Evolutionary conservation across 2,113 vertebrate genomes (phyloP).

Genomic region (Callipepla californica): DNA sequence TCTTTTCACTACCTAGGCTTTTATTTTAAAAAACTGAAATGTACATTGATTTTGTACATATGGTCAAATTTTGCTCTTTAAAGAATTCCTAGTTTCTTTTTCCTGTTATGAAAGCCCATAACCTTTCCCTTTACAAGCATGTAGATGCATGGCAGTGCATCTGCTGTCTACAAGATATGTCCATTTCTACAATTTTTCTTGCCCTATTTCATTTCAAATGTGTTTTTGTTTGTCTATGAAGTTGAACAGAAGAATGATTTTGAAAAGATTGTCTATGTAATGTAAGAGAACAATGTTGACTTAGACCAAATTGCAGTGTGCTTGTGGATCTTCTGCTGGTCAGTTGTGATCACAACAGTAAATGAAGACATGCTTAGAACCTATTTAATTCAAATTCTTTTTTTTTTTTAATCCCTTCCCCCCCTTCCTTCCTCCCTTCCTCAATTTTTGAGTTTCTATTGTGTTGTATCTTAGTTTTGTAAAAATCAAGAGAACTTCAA

Average conservation of each 20-base stretch:
- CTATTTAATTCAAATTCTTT: background rate
- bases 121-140: background rate
- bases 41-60: background rate
- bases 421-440: too few relatives aligned
- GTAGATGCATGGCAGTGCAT: background rate
- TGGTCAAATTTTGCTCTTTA: background rate
- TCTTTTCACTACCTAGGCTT: background rate
- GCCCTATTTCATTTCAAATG: background rate
- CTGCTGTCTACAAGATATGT: background rate
- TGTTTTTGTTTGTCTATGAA: background rate
- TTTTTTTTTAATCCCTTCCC: background rate
- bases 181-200: background rate
- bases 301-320: background rate
- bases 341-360: background rate
- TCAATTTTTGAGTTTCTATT: background rate
- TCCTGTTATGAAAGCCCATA: background rate
- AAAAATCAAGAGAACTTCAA: background rate
- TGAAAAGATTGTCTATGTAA: background rate
- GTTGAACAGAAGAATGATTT: background rate
- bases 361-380: background rate
- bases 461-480: background rate
- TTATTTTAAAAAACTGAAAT: background rate
- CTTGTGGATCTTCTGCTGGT: background rate
- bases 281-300: background rate
- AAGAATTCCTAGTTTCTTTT: background rate